These are phyloP conservation scores for Aricia agestis DNA, from an alignment of 1,140 invertebrate genomes.

Conservation along the genomic window DNA sequence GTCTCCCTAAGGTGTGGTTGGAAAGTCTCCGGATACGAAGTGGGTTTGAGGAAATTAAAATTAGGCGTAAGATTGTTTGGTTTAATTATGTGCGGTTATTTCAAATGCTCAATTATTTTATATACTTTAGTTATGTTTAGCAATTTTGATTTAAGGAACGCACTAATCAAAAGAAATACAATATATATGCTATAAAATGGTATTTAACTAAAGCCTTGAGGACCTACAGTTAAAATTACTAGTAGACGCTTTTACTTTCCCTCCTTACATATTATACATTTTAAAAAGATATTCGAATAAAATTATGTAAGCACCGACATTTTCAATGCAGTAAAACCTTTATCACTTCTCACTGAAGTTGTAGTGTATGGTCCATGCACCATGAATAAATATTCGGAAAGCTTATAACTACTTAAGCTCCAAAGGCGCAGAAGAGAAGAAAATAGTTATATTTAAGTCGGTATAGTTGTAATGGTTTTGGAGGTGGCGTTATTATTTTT, in stretches of 20 bases:
- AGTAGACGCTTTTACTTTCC: no score
- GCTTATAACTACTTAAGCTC: not conserved
- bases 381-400: not conserved
- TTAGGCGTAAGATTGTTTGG: not conserved
- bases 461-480: no score
- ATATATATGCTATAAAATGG: no score
- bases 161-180: no score
- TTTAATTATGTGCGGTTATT: not conserved
- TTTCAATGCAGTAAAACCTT: slow-evolving; percentile 12
- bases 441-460: no score
- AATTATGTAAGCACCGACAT: not conserved
- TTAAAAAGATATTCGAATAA: not conserved
- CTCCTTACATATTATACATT: not conserved
- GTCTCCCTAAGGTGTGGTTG: not conserved
- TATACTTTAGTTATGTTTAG: no score
- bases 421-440: no score
- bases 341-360: slow-evolving; percentile 17
- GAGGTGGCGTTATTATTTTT: no score
- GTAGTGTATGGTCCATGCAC: slow-evolving; percentile 11
- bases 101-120: not conserved
- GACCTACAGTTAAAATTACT: no score
- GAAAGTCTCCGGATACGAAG: not conserved
- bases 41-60: not conserved
- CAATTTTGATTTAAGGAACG: no score
- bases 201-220: no score